Base-by-base conservation (phyloP, 2,113 vertebrate species). In the Mesocricetus auratus region DNA sequence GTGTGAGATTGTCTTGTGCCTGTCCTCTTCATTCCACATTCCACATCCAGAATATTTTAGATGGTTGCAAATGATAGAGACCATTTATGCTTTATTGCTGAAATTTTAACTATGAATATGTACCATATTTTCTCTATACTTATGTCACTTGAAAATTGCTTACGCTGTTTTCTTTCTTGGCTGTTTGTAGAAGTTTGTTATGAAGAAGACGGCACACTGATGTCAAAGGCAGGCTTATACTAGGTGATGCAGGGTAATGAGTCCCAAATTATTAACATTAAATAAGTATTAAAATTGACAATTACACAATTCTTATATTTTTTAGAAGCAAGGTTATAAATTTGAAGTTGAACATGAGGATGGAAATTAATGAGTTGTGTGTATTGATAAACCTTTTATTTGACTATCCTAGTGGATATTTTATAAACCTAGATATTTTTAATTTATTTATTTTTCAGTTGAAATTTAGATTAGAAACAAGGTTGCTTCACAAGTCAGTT, bases 371-470 rank as follows among this genome's bases (percentile, higher is more conserved):
- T 88, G 22, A 91, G 42, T 74, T 58, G n/a, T 3, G 39, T 31
- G 8, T 19, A 7, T 68, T 47, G 62, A 21, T 94, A 60, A 11
- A 31, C 1, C 16, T 74, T n/a, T 87, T 92, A 8, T 22, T 62
- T 15, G 16, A 33, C 6, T 85, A 21, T 68, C 16, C 47, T 89
- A 89, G 33, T 17, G 71, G 3, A 62, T 24, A 21, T 58, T 82
- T 91, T 88, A 26, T 71, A 62, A 56, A 62, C 60, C 50, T 88
- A 90, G 29, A 94, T 92, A n/a, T n/a, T n/a, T n/a, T n/a, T n/a
- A n/a, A n/a, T n/a, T n/a, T n/a, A n/a, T n/a, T n/a, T n/a, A n/a
- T n/a, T n/a, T n/a, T n/a, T n/a, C n/a, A n/a, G n/a, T n/a, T n/a
- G n/a, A n/a, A n/a, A n/a, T n/a, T n/a, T n/a, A n/a, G n/a, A n/a